Evolutionary conservation across 2,888 invertebrate species (phyloP).

Genomic region (Lepidocyrtinus sp.): DNA sequence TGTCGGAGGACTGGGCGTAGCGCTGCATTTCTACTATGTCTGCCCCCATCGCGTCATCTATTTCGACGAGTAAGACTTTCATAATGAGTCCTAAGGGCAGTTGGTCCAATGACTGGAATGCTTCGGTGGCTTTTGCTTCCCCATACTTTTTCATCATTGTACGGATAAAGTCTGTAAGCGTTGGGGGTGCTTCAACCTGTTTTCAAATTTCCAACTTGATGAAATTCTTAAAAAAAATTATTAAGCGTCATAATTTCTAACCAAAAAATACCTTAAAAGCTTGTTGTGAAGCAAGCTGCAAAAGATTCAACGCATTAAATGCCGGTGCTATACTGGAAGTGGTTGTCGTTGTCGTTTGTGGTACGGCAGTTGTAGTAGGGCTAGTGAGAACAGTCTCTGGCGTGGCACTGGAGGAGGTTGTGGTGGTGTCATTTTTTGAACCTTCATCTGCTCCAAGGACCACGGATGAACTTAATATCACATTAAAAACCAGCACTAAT

Average conservation of each 20-base stretch:
- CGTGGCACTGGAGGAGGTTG: too few species aligned
- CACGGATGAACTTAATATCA: too few species aligned
- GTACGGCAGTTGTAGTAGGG: too few species aligned
- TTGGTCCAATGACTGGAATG: conserved; percentile 54
- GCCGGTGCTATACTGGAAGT: background rate
- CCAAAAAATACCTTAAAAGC: background rate
- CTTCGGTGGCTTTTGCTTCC: conserved; percentile 43
- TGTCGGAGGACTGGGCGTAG: conserved; percentile 56
- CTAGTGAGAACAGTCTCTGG: too few species aligned
- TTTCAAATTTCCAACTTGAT: background rate
- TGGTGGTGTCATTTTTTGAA: too few species aligned
- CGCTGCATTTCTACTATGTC: conserved; percentile 62
- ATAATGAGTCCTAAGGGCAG: conserved; percentile 46
- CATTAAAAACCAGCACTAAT: too few species aligned
- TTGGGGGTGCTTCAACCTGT: background rate
- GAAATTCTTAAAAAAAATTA: too few species aligned
- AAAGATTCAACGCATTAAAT: background rate
- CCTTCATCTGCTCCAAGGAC: too few species aligned
- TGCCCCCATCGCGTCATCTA: conserved; percentile 49
- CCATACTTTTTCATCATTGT: conserved; percentile 52
- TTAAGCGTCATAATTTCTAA: background rate
- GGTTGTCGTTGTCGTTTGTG: background rate
- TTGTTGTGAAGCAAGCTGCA: background rate
- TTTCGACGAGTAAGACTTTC: conserved; percentile 55
- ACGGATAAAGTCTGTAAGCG: conserved; percentile 47